phyloP scores from a whole-genome alignment of 2,797 vertebrate species.

The Apogon talboti region DNA sequence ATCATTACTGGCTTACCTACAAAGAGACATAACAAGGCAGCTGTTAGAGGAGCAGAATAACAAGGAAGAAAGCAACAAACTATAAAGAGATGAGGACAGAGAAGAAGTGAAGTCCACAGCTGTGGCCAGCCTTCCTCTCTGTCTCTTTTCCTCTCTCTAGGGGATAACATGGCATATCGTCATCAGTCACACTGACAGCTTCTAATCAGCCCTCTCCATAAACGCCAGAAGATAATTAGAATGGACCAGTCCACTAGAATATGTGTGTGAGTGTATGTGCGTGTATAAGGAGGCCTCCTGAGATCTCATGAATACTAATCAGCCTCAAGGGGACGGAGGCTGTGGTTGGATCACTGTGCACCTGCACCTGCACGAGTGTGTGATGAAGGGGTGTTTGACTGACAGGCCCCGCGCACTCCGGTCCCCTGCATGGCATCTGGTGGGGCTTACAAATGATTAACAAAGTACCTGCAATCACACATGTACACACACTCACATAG shows the following conservation, averaged over 20 bases:
- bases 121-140: conserved; percentile 65
- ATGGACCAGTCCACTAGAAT: conserved; percentile 79
- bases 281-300: conserved; percentile 63
- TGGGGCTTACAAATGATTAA: conserved; percentile 82
- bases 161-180: conserved; percentile 77
- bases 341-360: conserved; percentile 64
- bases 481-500: conserved; percentile 9
- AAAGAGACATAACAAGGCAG: conserved; percentile 49
- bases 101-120: conserved; percentile 59
- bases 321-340: conserved; percentile 70
- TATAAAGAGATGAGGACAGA: conserved; percentile 58
- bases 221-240: conserved; percentile 84
- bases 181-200: conserved; percentile 86
- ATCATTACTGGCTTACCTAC: conserved; percentile 88
- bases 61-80: conserved; percentile 49
- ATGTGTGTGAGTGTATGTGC: conserved; percentile 35
- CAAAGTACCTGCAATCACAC: conserved; percentile 70
- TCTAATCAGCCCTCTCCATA: conserved; percentile 86
- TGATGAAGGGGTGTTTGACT: conserved; percentile 65
- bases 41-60: conserved; percentile 51
- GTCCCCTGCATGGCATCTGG: conserved; percentile 73
- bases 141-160: conserved; percentile 58
- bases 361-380: conserved; percentile 62
- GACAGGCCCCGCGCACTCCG: conserved; percentile 63
- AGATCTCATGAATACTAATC: conserved; percentile 85